Conservation (phyloP, 2,888 invertebrate genomes). For the Oscheius onirici region DNA sequence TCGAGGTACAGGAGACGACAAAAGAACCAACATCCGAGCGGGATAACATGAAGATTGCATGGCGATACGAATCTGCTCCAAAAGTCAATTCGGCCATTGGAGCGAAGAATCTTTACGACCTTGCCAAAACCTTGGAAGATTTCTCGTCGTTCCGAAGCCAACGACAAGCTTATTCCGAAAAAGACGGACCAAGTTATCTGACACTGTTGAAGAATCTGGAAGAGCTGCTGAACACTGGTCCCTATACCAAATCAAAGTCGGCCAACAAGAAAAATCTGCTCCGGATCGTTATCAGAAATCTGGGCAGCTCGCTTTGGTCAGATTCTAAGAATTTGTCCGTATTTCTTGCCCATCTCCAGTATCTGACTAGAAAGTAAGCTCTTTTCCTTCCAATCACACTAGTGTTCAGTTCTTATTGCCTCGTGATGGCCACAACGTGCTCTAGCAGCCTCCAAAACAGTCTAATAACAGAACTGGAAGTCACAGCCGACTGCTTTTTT, state of each 20-base stretch:
- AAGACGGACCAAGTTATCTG: background rate
- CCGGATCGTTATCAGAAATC: constrained; percentile 20
- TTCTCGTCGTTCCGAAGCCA: background rate
- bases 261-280: constrained; percentile 30
- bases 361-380: constrained; percentile 24
- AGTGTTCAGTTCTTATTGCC: constrained; percentile 23
- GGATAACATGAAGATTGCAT: constrained; percentile 28
- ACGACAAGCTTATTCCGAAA: background rate
- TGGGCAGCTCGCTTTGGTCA: constrained; percentile 30
- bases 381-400: no score
- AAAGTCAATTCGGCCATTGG: constrained; percentile 33
- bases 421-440: constrained; percentile 27
- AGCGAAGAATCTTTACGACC: constrained; percentile 24
- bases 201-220: background rate
- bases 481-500: constrained; percentile 27
- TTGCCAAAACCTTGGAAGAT: constrained; percentile 15
- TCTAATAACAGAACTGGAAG: constrained; percentile 17
- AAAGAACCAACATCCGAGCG: background rate
- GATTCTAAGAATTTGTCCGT: constrained; percentile 23
- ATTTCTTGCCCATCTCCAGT: constrained; percentile 26
- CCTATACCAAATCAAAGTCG: background rate
- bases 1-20: background rate
- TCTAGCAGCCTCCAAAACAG: background rate
- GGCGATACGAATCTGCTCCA: constrained; percentile 27
- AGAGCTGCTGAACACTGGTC: constrained; percentile 4